Base-by-base conservation (phyloP, 1,140 invertebrate genomes). In the Brachionus rubens region DNA sequence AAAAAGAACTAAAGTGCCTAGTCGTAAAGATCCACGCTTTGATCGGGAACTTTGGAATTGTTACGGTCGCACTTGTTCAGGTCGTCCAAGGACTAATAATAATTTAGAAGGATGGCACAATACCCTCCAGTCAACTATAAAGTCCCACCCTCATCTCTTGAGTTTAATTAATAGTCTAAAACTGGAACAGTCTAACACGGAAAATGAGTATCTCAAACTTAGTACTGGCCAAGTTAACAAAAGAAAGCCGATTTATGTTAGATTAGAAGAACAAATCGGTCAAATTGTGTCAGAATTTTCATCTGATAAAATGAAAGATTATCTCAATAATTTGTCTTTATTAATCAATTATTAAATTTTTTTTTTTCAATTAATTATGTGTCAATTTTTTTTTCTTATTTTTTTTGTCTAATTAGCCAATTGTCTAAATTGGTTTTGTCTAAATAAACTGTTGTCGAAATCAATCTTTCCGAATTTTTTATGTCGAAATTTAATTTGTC, bases 1-100 rank as follows among this genome's bases (percentile, higher is more conserved):
- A n/a, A n/a, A n/a, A n/a, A n/a, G n/a, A n/a, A n/a, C 47, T 19
- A 50, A 50, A 50, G 47, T 50, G 47, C n/a, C 47, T n/a, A 50
- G 47, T 10, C 16, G 47, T 19, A 50, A 50, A 50, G 47, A 50
- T 50, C 47, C 47, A 21, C 16, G 47, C 2, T 50, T 50, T 50
- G 47, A 50, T 50, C 47, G 47, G 2, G 47, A 50, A 50, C 24
- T 50, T 19, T 50, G 7, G 47, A 50, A 50, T 50, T 50, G 47
- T 50, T 50, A 50, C 1, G 24, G n/a, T 21, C 16, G 47, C 16
- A 50, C 47, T 50, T 50, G 47, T 50, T 50, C 1, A 50, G 47
- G 47, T n/a, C 2, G 16, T 50, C 47, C 10, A 19, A 50, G 47
- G 24, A 50, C 47, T 19, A 50, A 14, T 50, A 50, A 50, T 50